Evolutionary conservation across 1,140 invertebrate genomes (phyloP).

Genomic region (Apis cerana): DNA sequence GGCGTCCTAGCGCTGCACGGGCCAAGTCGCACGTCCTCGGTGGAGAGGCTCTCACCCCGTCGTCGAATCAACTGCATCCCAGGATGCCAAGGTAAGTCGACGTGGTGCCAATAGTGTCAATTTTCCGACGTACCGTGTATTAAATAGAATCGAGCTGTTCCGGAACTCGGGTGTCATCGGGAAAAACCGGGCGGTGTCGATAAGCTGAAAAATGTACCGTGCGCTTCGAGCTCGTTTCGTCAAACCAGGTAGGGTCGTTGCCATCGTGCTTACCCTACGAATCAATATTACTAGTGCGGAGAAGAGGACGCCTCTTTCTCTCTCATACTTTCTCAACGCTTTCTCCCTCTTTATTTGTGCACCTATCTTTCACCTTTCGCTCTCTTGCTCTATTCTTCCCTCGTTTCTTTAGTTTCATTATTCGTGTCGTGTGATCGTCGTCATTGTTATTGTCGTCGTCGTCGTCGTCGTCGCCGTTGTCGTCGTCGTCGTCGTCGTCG

Average conservation of each 20-base stretch:
- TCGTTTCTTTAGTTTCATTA: slow-evolving; percentile 43
- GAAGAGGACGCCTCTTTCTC: slow-evolving; percentile 52
- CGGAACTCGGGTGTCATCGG: slow-evolving; percentile 60
- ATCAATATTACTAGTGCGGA: slow-evolving; percentile 73
- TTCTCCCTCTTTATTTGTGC: slow-evolving; percentile 40
- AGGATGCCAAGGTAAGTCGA: slow-evolving; percentile 74
- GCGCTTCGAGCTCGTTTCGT: slow-evolving; percentile 47
- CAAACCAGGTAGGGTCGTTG: slow-evolving; percentile 74
- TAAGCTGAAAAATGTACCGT: slow-evolving; percentile 65
- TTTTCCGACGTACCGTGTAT: slow-evolving; percentile 21
- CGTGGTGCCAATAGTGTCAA: slow-evolving; percentile 46
- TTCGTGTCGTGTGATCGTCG: slow-evolving; percentile 19
- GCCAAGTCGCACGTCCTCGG: slow-evolving; percentile 67
- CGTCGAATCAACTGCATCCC: slow-evolving; percentile 56
- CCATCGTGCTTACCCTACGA: slow-evolving; percentile 75
- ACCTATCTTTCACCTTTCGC: slow-evolving; percentile 23
- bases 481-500: not conserved
- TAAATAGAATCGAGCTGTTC: slow-evolving; percentile 8
- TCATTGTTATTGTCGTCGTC: slow-evolving; percentile 1
- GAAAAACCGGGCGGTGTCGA: slow-evolving; percentile 69
- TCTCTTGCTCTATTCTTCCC: slow-evolving; percentile 43
- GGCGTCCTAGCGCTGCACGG: slow-evolving; percentile 77
- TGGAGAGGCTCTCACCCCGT: slow-evolving; percentile 58
- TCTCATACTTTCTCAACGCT: slow-evolving; percentile 54
- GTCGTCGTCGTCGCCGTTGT: not conserved